Evolutionary conservation across 1,140 invertebrate species (phyloP).

Genomic region (Leguminivora glycinivorella): DNA sequence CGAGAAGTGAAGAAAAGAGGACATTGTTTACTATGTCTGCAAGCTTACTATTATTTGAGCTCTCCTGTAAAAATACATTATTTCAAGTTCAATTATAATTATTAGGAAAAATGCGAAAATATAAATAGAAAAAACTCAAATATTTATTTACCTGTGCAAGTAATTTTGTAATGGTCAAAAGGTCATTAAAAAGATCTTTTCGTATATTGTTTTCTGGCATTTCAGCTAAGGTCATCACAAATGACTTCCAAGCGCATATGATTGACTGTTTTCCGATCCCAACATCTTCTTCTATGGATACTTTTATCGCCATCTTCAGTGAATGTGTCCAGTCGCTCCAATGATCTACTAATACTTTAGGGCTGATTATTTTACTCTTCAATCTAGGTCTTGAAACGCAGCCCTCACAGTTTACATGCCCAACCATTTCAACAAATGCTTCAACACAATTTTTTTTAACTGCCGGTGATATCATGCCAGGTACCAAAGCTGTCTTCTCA

Average conservation of each 20-base stretch:
- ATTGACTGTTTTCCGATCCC: conserved; percentile 46
- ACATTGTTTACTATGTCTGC: conserved; percentile 42
- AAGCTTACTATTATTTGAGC: conserved; percentile 29
- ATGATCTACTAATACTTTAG: conserved; percentile 48
- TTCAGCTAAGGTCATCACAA: conserved; percentile 50
- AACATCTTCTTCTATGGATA: conserved; percentile 37
- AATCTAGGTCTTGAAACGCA: conserved; percentile 45
- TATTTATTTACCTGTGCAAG: conserved; percentile 43
- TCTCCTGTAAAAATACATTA: conserved; percentile 41
- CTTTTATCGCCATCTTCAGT: conserved; percentile 46
- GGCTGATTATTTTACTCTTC: conserved; percentile 46
- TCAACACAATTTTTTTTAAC: conserved; percentile 50
- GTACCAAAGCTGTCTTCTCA: conserved; percentile 44
- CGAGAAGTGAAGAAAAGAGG: conserved; percentile 50
- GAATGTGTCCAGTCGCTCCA: conserved; percentile 56
- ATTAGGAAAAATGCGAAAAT: too few species aligned
- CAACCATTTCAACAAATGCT: conserved; percentile 55
- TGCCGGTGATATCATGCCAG: conserved; percentile 52
- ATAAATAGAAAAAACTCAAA: too few species aligned
- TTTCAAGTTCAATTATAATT: too few species aligned
- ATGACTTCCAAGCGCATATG: conserved; percentile 65
- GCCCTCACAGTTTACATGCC: conserved; percentile 52
- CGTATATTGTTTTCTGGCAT: conserved; percentile 52
- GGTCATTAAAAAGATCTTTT: conserved; percentile 50
- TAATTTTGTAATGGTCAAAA: conserved; percentile 41